These are phyloP conservation scores for Marmota monax DNA, from an alignment of 2,113 vertebrate species.

Conservation along the genomic window DNA sequence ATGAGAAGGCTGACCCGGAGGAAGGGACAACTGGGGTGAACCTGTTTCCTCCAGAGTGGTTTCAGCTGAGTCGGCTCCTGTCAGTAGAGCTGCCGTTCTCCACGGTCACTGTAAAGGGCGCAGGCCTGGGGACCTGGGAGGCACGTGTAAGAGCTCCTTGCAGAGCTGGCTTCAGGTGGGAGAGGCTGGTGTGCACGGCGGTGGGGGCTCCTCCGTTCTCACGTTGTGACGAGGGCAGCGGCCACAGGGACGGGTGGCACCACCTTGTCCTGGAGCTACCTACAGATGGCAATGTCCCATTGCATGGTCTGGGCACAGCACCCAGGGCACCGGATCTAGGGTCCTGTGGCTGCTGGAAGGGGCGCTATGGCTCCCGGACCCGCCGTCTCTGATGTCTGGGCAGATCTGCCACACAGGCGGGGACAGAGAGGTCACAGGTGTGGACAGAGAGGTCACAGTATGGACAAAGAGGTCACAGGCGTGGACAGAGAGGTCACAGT, in stretches of 20 bases:
- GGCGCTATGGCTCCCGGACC: neutral
- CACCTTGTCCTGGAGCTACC: neutral
- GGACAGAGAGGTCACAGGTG: accelerated
- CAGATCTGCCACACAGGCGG: neutral
- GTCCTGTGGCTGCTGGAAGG: neutral
- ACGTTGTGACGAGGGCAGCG: neutral
- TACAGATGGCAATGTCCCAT: neutral
- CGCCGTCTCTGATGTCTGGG: neutral
- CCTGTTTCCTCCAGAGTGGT: neutral
- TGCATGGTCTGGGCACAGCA: no score
- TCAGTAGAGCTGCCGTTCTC: neutral
- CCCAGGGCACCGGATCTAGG: accelerated
- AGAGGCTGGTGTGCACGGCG: neutral
- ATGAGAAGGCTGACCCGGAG: neutral
- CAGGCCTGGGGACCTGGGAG: neutral
- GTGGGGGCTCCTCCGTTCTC: neutral
- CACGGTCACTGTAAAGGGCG: neutral
- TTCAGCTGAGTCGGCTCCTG: neutral
- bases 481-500: neutral
- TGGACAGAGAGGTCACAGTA: no score
- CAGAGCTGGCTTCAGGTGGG: neutral
- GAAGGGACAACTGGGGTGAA: neutral
- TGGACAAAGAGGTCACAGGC: neutral
- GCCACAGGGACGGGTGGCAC: neutral
- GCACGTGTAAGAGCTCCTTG: neutral